These are phyloP conservation scores for Anorthoa munda DNA, from an alignment of 2,888 invertebrate species.

Conservation along the genomic window DNA sequence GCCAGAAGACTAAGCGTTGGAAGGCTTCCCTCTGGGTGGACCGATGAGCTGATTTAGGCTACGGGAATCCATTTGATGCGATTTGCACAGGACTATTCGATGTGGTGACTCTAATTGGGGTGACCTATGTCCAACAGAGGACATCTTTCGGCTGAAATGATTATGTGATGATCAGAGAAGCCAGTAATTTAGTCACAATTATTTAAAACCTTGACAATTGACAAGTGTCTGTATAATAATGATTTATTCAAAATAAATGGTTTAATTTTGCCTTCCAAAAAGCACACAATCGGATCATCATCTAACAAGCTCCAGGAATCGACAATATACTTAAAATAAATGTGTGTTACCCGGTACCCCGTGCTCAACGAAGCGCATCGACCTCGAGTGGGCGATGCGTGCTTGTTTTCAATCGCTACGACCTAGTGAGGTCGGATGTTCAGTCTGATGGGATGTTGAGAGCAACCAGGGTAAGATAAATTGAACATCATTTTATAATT, in stretches of 20 bases:
- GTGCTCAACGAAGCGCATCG: slow-evolving; percentile 4
- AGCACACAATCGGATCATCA: background rate
- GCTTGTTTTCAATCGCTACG: slow-evolving; percentile 8
- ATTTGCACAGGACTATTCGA: no score
- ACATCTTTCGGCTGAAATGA: no score
- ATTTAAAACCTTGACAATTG: no score
- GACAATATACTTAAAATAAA: background rate
- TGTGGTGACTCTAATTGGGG: no score
- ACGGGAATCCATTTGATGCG: no score
- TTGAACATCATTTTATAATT: background rate
- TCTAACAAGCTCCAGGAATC: background rate
- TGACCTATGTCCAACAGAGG: no score
- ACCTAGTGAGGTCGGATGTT: background rate
- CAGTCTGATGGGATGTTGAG: background rate
- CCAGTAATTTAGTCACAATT: no score
- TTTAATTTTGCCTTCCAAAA: background rate
- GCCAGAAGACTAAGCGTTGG: no score
- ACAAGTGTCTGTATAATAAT: no score
- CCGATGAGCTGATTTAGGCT: no score
- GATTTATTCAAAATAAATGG: background rate
- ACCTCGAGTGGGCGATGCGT: background rate
- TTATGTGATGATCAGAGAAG: no score
- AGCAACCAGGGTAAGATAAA: background rate
- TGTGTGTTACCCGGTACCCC: background rate
- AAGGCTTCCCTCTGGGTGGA: no score